Evolutionary conservation across 2,888 invertebrate genomes (phyloP).

Genomic region (Xestia sexstrigata): DNA sequence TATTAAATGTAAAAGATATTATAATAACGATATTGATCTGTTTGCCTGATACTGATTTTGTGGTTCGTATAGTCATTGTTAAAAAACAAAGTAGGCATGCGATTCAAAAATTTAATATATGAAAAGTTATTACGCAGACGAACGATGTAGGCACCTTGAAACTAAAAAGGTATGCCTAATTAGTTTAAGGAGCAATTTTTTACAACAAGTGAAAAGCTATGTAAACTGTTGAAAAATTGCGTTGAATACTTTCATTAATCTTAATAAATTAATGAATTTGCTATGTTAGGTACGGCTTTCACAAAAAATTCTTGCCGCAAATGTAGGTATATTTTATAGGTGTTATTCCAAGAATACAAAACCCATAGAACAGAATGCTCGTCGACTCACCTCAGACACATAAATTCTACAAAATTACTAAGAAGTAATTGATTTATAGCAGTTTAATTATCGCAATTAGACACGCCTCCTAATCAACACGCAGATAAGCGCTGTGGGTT

Average conservation of each 20-base stretch:
- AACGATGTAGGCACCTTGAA: slow-evolving; percentile 26
- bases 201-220: slow-evolving; percentile 48
- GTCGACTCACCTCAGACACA: slow-evolving; percentile 43
- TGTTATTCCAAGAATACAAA: slow-evolving; percentile 61
- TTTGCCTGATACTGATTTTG: background rate
- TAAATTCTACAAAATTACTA: slow-evolving; percentile 65
- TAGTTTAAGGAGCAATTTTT: slow-evolving; percentile 49
- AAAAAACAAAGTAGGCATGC: background rate
- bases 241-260: slow-evolving; percentile 51
- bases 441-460: slow-evolving; percentile 85
- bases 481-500: slow-evolving; percentile 52
- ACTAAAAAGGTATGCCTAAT: slow-evolving; percentile 47
- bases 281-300: slow-evolving; percentile 30
- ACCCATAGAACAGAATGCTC: slow-evolving; percentile 44
- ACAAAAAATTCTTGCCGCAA: slow-evolving; percentile 41
- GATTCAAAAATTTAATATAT: slow-evolving; percentile 25
- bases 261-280: slow-evolving; percentile 54
- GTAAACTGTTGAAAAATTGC: slow-evolving; percentile 61
- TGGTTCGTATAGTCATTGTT: background rate
- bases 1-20: slow-evolving; percentile 3
- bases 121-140: slow-evolving; percentile 12
- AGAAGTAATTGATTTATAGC: slow-evolving; percentile 83
- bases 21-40: slow-evolving; percentile 17
- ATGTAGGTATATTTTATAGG: slow-evolving; percentile 41
- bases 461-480: slow-evolving; percentile 78